A percentile compares a stretch with the other conserved stretches of the same genome.
These are phyloP conservation scores for Epirrita christyi DNA, from an alignment of 2,888 invertebrate genomes.

Conservation along the genomic window DNA sequence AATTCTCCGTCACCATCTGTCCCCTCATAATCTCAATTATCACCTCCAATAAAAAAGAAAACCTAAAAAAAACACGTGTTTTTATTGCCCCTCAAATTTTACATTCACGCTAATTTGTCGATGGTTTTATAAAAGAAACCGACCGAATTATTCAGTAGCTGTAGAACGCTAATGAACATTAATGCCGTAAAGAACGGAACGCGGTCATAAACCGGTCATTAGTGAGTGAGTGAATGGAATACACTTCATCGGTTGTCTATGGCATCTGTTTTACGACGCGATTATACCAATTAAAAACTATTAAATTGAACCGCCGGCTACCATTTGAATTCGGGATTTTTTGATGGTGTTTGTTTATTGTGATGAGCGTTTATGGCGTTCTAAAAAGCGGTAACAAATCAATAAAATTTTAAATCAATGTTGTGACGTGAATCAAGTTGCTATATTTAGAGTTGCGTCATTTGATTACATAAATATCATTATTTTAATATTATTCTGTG, in stretches of 20 bases:
- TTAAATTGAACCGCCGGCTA: constrained; percentile 77
- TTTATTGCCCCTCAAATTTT: constrained; percentile 80
- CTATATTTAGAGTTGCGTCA: constrained; percentile 21
- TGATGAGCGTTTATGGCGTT: constrained; percentile 71
- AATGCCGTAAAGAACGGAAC: constrained; percentile 70
- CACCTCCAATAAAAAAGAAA: constrained; percentile 77
- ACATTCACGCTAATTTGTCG: constrained; percentile 83
- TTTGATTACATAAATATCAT: constrained; percentile 14
- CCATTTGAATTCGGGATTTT: constrained; percentile 69
- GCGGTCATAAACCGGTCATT: constrained; percentile 66
- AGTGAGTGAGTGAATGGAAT: constrained; percentile 70
- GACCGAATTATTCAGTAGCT: constrained; percentile 82
- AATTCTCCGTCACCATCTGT: constrained; percentile 61
- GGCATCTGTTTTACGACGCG: constrained; percentile 76
- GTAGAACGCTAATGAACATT: constrained; percentile 79
- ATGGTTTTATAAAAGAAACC: constrained; percentile 76
- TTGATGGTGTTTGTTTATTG: constrained; percentile 79
- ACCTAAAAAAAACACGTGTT: constrained; percentile 70
- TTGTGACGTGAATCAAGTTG: constrained; percentile 33
- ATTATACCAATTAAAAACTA: constrained; percentile 83
- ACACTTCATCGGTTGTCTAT: constrained; percentile 74
- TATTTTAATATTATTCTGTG: not conserved
- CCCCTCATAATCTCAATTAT: constrained; percentile 82
- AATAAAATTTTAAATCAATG: constrained; percentile 50
- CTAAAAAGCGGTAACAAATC: constrained; percentile 60